Evolutionary conservation across 2,797 vertebrate genomes (phyloP).

Genomic region (Alcedo atthis): DNA sequence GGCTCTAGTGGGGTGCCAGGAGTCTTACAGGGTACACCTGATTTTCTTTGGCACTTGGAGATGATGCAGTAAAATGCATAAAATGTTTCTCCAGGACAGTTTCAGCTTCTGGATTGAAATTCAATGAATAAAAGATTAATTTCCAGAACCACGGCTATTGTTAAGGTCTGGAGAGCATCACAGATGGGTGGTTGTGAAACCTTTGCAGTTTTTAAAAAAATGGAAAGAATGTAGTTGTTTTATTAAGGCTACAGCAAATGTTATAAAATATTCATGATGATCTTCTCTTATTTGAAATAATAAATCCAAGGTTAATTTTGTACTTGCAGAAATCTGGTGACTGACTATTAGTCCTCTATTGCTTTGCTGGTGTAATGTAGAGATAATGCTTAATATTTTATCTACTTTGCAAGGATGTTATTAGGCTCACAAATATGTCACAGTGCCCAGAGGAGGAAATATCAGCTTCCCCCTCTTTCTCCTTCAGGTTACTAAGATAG

Average conservation of each 20-base stretch:
- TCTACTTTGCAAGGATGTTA: slow-evolving; percentile 59
- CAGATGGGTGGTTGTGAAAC: fast-evolving
- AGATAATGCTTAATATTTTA: slow-evolving; percentile 65
- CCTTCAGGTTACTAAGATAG: slow-evolving; percentile 21
- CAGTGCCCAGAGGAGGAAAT: slow-evolving; percentile 28
- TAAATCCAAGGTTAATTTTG: slow-evolving; percentile 70
- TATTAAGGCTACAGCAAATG: slow-evolving; percentile 30
- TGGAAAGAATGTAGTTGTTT: not conserved
- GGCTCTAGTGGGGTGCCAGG: not conserved
- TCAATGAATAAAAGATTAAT: not conserved
- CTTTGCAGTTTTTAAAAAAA: not conserved
- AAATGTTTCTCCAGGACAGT: not conserved
- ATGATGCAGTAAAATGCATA: not conserved
- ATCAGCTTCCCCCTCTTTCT: not conserved
- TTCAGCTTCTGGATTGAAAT: slow-evolving; percentile 9
- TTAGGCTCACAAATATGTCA: slow-evolving; percentile 65
- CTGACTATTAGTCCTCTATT: slow-evolving; percentile 47
- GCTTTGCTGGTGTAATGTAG: slow-evolving; percentile 35
- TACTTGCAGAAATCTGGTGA: not conserved
- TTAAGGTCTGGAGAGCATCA: not conserved
- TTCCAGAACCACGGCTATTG: not conserved
- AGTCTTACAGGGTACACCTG: not conserved
- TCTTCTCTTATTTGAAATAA: slow-evolving; percentile 73
- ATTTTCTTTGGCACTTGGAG: not conserved
- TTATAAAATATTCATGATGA: slow-evolving; percentile 77